A percentile compares a stretch with the other conserved stretches of the same genome.
These are phyloP conservation scores for Cathartes aura DNA, from an alignment of 2,113 vertebrate species.

Conservation along the genomic window DNA sequence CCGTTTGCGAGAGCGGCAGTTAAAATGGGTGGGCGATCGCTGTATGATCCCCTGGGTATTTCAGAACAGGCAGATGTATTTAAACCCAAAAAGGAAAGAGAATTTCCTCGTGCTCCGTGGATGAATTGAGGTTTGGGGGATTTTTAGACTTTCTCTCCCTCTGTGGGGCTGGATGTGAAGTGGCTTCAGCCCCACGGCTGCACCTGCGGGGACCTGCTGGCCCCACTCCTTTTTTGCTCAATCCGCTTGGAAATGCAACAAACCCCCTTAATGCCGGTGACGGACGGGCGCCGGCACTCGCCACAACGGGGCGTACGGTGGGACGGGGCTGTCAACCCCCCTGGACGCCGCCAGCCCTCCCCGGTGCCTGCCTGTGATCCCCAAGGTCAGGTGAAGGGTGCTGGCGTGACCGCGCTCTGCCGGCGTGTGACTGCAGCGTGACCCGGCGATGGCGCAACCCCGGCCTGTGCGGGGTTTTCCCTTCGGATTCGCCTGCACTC, in stretches of 20 bases:
- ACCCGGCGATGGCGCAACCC: neutral
- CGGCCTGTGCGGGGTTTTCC: fast-evolving
- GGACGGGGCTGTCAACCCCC: neutral
- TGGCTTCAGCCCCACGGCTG: fast-evolving
- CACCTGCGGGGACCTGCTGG: neutral
- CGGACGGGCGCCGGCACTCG: fast-evolving
- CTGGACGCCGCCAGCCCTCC: neutral
- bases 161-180: neutral
- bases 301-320: fast-evolving
- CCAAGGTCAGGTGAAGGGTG: neutral
- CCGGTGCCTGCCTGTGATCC: fast-evolving
- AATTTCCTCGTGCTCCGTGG: fast-evolving
- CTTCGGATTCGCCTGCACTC: fast-evolving
- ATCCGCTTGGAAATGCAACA: neutral
- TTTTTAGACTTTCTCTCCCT: neutral
- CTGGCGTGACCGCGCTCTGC: neutral
- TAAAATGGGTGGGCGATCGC: neutral
- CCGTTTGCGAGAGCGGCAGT: neutral
- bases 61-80: neutral
- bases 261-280: fast-evolving
- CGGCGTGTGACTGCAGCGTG: neutral
- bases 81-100: neutral
- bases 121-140: neutral
- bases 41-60: fast-evolving
- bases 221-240: fast-evolving